Evolutionary conservation across 2,113 vertebrate genomes (phyloP).

Genomic region (Mustelus asterias): DNA sequence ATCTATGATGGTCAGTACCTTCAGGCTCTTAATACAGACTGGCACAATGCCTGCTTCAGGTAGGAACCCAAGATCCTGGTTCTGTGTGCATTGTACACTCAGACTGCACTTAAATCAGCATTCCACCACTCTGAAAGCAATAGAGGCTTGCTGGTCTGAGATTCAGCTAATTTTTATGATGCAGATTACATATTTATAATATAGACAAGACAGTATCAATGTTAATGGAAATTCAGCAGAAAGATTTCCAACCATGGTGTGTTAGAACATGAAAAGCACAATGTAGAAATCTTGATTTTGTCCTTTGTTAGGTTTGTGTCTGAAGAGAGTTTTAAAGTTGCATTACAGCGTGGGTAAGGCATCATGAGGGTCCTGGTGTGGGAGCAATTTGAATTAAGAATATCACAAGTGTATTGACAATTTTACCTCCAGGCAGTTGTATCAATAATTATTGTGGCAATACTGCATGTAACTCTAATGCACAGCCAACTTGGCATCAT

Average conservation of each 20-base stretch:
- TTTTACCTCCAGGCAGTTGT: neutral
- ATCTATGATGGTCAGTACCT: conserved; percentile 94
- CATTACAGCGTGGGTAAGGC: neutral
- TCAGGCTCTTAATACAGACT: conserved; percentile 82
- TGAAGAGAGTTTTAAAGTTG: neutral
- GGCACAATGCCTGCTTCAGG: conserved; percentile 92
- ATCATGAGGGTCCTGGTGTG: neutral
- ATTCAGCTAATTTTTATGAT: neutral
- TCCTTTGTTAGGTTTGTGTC: neutral
- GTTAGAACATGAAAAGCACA: neutral
- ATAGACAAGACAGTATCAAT: neutral
- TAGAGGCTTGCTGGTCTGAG: neutral
- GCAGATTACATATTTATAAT: neutral
- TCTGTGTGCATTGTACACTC: too few species aligned
- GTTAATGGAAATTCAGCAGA: neutral
- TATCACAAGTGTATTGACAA: neutral
- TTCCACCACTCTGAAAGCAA: neutral
- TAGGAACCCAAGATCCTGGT: conserved; percentile 46
- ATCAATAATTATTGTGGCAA: neutral
- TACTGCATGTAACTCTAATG: neutral
- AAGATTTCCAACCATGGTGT: neutral
- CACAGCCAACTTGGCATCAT: neutral
- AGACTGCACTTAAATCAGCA: neutral
- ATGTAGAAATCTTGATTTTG: neutral
- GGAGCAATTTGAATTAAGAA: neutral